A percentile compares a stretch with the other conserved stretches of the same genome.
phyloP scores from a whole-genome alignment of 2,888 invertebrate species.

The Drosophila helvetica region DNA sequence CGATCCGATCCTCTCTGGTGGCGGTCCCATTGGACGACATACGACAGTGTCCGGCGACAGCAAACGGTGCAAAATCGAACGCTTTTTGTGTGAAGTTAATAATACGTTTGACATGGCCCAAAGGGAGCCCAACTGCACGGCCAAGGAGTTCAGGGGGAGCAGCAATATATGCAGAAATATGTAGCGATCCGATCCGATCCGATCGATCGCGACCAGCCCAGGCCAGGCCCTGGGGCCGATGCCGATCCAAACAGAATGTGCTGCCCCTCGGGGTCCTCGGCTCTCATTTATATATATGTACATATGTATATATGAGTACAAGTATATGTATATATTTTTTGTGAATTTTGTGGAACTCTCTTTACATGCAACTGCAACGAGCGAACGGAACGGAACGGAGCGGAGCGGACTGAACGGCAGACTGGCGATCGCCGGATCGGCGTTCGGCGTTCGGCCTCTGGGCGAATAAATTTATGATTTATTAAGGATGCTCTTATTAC shows the following conservation, averaged over 20 bases:
- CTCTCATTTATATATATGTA: not conserved
- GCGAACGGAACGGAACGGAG: no score
- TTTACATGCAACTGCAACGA: conserved; percentile 64
- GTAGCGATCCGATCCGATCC: conserved; percentile 36
- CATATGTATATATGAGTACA: not conserved
- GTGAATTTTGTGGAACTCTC: conserved; percentile 8
- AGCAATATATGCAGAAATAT: conserved; percentile 81
- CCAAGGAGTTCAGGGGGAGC: conserved; percentile 1
- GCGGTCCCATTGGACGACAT: conserved; percentile 71
- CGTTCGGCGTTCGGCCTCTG: conserved; percentile 20
- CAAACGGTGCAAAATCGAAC: conserved; percentile 83
- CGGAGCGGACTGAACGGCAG: not conserved
- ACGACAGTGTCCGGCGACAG: conserved; percentile 78
- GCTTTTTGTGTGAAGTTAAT: conserved; percentile 83
- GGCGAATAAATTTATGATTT: conserved; percentile 82
- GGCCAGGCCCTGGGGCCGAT: conserved; percentile 20
- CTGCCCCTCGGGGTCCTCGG: conserved; percentile 1
- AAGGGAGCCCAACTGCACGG: conserved; percentile 12
- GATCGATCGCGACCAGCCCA: conserved; percentile 13
- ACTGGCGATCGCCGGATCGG: not conserved
- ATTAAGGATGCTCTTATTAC: conserved; percentile 83
- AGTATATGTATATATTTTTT: conserved; percentile 3
- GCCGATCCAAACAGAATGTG: conserved; percentile 5
- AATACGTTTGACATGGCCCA: conserved; percentile 82
- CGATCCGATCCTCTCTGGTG: conserved; percentile 46